Evolutionary conservation across 2,888 invertebrate genomes (phyloP).

Genomic region (Drosophila buzzatii): DNA sequence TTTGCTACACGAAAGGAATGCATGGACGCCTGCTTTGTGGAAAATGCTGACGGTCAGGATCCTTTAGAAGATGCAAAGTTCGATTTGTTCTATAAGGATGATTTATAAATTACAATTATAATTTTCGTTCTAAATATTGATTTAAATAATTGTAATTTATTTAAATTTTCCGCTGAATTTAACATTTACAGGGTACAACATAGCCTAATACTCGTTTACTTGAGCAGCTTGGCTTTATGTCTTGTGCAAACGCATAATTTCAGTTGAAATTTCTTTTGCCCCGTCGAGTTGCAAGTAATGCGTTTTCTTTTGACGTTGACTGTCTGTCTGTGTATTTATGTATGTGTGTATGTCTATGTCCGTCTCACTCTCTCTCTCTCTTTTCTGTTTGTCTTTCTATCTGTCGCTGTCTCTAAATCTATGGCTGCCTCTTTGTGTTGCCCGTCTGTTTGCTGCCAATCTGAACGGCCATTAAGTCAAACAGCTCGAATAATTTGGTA

Average conservation of each 20-base stretch:
- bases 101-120: conserved; percentile 3
- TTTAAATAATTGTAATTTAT: not conserved
- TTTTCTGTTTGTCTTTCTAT: not conserved
- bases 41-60: conserved; percentile 22
- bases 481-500: conserved; percentile 63
- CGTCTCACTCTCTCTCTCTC: not conserved
- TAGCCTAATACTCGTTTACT: not conserved
- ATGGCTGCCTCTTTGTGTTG: conserved; percentile 15
- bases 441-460: conserved; percentile 75
- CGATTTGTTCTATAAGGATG: conserved; percentile 8
- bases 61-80: conserved; percentile 18
- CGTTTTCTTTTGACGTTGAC: conserved; percentile 59
- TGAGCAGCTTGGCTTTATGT: conserved; percentile 23
- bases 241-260: conserved; percentile 64
- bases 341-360: conserved; percentile 5
- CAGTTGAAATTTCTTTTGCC: conserved; percentile 48
- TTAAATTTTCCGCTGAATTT: not conserved
- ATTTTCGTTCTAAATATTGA: not conserved
- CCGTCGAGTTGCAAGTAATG: conserved; percentile 60
- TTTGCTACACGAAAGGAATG: conserved; percentile 54
- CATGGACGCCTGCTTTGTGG: conserved; percentile 44
- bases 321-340: conserved; percentile 20
- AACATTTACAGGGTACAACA: not conserved
- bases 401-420: not conserved
- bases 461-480: conserved; percentile 70